Evolutionary conservation across 2,113 vertebrate genomes (phyloP), one percentile per base, ranked within the genome.

Genomic region (Lagopus leucura): DNA sequence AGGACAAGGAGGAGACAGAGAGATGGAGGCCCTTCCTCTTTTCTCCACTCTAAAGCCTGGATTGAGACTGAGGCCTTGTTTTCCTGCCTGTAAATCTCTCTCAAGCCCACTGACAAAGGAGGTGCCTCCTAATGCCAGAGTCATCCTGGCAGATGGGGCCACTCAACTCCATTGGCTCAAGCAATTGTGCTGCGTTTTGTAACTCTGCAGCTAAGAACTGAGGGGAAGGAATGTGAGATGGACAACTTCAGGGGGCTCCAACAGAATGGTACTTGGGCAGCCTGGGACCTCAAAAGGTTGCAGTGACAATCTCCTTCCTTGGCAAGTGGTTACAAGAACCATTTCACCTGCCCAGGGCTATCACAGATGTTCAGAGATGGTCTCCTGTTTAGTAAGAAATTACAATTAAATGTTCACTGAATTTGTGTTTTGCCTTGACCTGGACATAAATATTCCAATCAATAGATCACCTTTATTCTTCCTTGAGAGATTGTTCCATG

Each of bases 121-220:
- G 15, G 16, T 71, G 13, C 34, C 16, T 36, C 57, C 7, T 84
- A 7, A 60, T 74, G 6, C 67, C 8, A 13, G 40, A 42, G 17
- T n/a, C 38, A 25, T 28, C 24, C 11, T 1, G 4, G 9, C 6
- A 13, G n/a, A 21, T 1, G 1, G 1, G 38, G 1, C 16, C 55
- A 76, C 19, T 54, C 20, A 60, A 3, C n/a, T 76, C 28, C 30
- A 32, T 1, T 3, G 71, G 57, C 32, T 21, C n/a, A 36, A 24
- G 9, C 34, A 16, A 20, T 18, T 2, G 0, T 38, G 36, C 6
- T 47, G 24, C 28, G 17, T 57, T 82, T 24, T 10, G 4, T 66
- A 55, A 50, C 18, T 66, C 20, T 1, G 1, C 20, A n/a, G 2
- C 64, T 67, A 65, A 43, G 36, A 15, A 12, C 36, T 47, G 45